Evolutionary conservation across 2,888 invertebrate genomes (phyloP), one percentile per base, ranked within the genome.

Genomic region (Rhamphomyia laevipes): DNA sequence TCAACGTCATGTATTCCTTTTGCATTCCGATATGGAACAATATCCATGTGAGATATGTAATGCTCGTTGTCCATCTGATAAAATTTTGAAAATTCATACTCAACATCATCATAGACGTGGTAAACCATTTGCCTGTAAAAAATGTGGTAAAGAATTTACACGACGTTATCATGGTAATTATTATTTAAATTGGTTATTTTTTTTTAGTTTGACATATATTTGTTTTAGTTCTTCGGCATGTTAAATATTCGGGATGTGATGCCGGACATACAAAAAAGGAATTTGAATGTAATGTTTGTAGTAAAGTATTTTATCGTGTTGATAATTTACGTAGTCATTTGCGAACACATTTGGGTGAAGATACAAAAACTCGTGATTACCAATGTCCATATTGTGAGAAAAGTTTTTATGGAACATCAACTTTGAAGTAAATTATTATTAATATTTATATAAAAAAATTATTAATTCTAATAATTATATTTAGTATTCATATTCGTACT

Each of bases 281-380:
- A 13, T 61, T 68, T 55, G 58, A 62, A 47, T 73, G 72, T 54
- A 67, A 70, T 52, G 72, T 72, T 6, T 71, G 71, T 46, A 60
- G 61, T 43, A 69, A 66, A 35, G 59, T 62, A 15, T 71, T 70
- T 56, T 60, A 55, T 56, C 77, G 80, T 66, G 74, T 82, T 59
- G 85, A 85, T 60, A 85, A 85, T 64, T 68, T 85, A 47, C 75
- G 82, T 3, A 81, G 81, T 51, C 85, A 85, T 71, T 67, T 85
- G 30, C 74, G 82, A 50, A 77, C 76, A 16, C 84, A 85, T 61
- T 76, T 78, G n/a, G 79, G 81, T 2, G 75, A 78, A 49, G 66
- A 67, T 4, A 71, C 73, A 54, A 77, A 76, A 59, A 67, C 65
- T 43, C 76, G 77, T 45, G 74, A 76, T 49, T 80, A 74, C 58